Evolutionary conservation across 2,888 invertebrate genomes (phyloP), one percentile per base, ranked within the genome.

Genomic region (Stenchaetothrips biformis): DNA sequence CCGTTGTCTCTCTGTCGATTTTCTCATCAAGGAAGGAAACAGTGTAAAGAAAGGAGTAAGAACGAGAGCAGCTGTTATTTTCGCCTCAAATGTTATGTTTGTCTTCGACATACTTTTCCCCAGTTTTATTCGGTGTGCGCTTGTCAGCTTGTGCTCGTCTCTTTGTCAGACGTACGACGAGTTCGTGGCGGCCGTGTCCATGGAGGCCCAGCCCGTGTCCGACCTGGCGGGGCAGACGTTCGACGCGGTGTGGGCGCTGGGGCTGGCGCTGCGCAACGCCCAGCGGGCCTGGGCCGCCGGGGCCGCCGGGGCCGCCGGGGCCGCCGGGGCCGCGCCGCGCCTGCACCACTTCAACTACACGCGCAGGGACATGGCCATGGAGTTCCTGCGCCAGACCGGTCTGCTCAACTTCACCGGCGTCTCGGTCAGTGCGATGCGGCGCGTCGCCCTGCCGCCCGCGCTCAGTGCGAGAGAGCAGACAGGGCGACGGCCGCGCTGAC

Each of bases 181-280:
- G 87, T 93, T 94, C 85, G 87, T 88, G 74, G 87, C 88, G 4
- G 90, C 91, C 83, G 89, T 92, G 87, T 88, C 88, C 6, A n/a
- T 47, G 18, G 48, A 77, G 48, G 84, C 85, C 48, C 82, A 83
- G 7, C 86, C 86, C 0, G 83, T 85, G 80, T 87, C 86, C 79
- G 85, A 86, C 7, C 94, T 91, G 86, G 93, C 94, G 0, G 92
- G 93, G 0, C 94, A 95, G 85, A 92, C 95, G 0, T 97, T 96
- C 86, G 97, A 97, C 85, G 96, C 96, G 0, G 92, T 97, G 0
- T 97, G 96, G 96, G 92, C 95, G 0, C 94, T 96, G 84, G 95
- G 95, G 0, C 85, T 95, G 47, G 92, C 95, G 0, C 86, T 97
- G 80, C 89, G 90, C 81, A 90, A 90, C 81, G 91, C 78, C 59